phyloP scores from a whole-genome alignment of 2,113 vertebrate species.

The Origma solitaria region DNA sequence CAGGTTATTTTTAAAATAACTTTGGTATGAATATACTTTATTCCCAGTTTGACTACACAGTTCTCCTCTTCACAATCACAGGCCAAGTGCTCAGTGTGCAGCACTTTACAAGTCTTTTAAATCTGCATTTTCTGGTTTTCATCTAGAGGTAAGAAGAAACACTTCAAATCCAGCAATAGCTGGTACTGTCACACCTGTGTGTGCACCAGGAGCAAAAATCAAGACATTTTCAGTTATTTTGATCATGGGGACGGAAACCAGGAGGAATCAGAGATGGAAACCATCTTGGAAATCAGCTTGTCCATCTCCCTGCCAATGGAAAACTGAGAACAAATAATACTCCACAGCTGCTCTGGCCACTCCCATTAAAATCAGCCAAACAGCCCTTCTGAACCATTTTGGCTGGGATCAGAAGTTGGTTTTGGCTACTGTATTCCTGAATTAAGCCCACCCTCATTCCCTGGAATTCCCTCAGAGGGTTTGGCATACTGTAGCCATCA shows the following conservation, averaged over 20 bases:
- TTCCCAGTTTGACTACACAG: neutral
- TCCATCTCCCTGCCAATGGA: neutral
- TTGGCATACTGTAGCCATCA: neutral
- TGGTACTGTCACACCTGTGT: neutral
- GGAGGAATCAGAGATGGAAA: neutral
- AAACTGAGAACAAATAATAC: neutral
- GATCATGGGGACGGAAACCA: neutral
- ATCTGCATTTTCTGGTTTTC: constrained; percentile 21
- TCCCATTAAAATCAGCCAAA: neutral
- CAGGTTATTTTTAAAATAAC: neutral
- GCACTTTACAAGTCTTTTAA: neutral
- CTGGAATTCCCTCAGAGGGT: neutral
- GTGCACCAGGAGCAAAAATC: neutral
- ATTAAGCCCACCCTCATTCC: neutral
- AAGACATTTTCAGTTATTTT: neutral
- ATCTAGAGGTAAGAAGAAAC: constrained; percentile 41
- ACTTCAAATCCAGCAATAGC: neutral
- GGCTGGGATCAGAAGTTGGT: neutral
- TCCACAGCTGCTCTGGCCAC: neutral
- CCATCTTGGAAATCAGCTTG: neutral
- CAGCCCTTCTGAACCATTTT: neutral
- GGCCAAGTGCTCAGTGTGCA: neutral
- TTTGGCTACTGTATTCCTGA: neutral
- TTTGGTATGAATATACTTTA: constrained; percentile 31
- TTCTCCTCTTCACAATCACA: constrained; percentile 26